These are phyloP conservation scores for Microctenopoma stevenorrisi DNA, from an alignment of 2,797 vertebrate species.

Conservation along the genomic window DNA sequence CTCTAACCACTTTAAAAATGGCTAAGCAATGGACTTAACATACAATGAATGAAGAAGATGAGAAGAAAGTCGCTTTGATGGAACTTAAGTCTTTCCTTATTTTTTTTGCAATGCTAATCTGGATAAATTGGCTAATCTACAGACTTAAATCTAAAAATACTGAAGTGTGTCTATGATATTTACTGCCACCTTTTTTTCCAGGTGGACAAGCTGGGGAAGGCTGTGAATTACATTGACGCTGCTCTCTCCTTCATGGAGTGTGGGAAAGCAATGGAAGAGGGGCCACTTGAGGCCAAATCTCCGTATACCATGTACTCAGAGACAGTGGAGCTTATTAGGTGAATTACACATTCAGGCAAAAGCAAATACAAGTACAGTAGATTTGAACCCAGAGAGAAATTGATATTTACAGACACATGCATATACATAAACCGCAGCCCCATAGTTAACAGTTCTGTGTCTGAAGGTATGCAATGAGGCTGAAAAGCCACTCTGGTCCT, in stretches of 20 bases:
- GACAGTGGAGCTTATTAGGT: conserved; percentile 98
- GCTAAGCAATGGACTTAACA: background rate
- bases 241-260: conserved; percentile 98
- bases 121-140: background rate
- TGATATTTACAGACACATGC: background rate
- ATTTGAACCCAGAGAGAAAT: background rate
- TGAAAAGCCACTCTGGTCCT: conserved; percentile 94
- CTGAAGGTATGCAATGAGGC: conserved; percentile 95
- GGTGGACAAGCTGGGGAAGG: conserved; percentile 98
- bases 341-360: conserved; percentile 31
- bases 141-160: background rate
- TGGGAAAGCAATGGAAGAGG: conserved; percentile 98
- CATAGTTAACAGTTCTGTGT: conserved; percentile 53
- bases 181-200: conserved; percentile 53
- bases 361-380: background rate
- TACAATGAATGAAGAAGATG: background rate
- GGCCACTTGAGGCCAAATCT: conserved; percentile 96
- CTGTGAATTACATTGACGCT: conserved; percentile 96
- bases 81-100: too few relatives aligned
- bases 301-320: conserved; percentile 98
- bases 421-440: background rate
- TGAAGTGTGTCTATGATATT: conserved; percentile 1
- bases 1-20: background rate
- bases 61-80: too few relatives aligned
- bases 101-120: too few relatives aligned